Percentiles rank a stretch among this genome's conserved stretches.
Conservation (phyloP, 2,113 vertebrate genomes). For the Crotalus viridis region DNA sequence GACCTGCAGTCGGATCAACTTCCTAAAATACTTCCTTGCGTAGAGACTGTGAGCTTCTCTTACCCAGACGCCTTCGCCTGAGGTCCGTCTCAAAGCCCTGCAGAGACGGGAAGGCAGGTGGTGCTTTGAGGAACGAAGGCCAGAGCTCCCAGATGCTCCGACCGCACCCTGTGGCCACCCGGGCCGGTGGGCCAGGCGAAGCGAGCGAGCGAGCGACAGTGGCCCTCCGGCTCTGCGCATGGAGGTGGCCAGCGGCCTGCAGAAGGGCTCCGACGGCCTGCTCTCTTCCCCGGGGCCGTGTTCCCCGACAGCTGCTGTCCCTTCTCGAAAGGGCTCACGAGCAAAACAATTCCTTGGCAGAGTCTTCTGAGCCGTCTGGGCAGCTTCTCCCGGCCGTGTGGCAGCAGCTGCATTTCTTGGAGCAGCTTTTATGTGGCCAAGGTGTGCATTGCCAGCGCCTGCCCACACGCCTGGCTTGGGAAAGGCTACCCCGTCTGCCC, state of each 20-base stretch:
- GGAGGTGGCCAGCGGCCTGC: not conserved
- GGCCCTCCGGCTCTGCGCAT: not conserved
- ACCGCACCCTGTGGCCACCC: not conserved
- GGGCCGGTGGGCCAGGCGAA: not conserved
- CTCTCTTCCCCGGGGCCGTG: not conserved
- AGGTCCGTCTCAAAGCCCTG: not conserved
- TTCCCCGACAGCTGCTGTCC: not conserved
- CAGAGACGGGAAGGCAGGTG: not conserved
- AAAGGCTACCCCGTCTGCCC: not conserved
- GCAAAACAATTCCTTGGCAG: not conserved
- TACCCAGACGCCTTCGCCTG: not conserved
- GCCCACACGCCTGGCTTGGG: not conserved
- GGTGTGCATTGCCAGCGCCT: no score
- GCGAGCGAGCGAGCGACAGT: not conserved
- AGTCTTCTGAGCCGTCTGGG: not conserved
- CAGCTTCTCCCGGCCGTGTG: not conserved
- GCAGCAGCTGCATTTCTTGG: not conserved
- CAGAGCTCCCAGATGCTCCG: not conserved
- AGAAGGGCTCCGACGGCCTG: fast-evolving
- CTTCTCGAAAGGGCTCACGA: not conserved
- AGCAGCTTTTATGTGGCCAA: not conserved
- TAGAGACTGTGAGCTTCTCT: not conserved
- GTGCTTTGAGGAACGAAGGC: not conserved
- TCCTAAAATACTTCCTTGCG: not conserved
- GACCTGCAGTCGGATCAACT: not conserved